These are phyloP conservation scores for Stomorhina lunata DNA, from an alignment of 2,888 invertebrate species.

Conservation along the genomic window DNA sequence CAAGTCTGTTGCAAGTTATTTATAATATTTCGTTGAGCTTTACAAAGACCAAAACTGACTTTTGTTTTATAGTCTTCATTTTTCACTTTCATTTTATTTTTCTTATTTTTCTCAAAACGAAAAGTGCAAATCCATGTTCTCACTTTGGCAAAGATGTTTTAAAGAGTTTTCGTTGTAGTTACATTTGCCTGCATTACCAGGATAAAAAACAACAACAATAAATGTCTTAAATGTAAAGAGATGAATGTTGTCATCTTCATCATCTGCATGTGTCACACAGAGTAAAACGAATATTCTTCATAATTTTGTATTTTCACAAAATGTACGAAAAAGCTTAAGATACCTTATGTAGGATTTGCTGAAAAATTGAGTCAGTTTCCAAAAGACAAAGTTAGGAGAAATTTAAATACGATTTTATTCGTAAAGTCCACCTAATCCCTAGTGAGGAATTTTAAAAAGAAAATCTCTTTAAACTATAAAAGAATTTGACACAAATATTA, in stretches of 20 bases:
- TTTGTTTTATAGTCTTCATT: neutral
- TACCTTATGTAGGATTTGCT: neutral
- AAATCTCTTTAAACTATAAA: neutral
- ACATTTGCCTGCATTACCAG: neutral
- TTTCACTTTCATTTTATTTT: neutral
- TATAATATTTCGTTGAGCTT: neutral
- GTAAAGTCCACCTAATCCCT: neutral
- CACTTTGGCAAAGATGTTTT: neutral
- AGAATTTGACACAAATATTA: too few species aligned
- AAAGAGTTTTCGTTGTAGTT: neutral
- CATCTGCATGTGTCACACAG: neutral
- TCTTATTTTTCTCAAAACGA: neutral
- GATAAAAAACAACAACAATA: neutral
- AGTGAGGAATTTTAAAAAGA: neutral
- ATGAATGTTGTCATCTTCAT: constrained; percentile 6
- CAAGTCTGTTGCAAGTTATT: neutral
- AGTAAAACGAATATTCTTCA: neutral
- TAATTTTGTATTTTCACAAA: neutral
- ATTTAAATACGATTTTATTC: neutral
- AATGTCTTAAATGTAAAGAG: neutral
- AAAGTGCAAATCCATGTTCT: constrained; percentile 35
- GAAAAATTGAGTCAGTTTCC: neutral
- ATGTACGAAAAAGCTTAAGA: neutral
- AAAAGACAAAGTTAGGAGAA: neutral
- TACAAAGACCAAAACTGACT: neutral